These are phyloP conservation scores for Scleropages formosus DNA, from an alignment of 2,797 vertebrate genomes.

Conservation along the genomic window DNA sequence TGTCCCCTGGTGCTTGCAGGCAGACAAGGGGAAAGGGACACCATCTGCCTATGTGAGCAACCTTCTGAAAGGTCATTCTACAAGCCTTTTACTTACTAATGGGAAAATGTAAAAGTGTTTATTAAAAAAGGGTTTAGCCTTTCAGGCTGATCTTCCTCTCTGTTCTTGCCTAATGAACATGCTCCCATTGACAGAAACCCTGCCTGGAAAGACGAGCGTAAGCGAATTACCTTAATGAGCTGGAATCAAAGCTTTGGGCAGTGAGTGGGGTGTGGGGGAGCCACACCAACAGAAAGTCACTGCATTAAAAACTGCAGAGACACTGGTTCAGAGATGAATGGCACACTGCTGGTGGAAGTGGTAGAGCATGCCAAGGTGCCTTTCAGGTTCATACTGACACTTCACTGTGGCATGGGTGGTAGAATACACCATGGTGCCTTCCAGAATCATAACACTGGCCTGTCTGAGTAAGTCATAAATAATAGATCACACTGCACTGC, in stretches of 20 bases:
- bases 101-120: no score
- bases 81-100: no score
- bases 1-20: no score
- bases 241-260: not conserved
- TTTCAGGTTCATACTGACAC: not conserved
- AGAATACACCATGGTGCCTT: not conserved
- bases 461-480: not conserved
- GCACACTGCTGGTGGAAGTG: not conserved
- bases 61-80: no score
- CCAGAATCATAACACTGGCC: not conserved
- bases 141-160: not conserved
- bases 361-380: not conserved
- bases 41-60: no score
- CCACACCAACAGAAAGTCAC: no score
- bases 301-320: no score
- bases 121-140: no score
- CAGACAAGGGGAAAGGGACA: no score
- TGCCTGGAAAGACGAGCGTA: not conserved
- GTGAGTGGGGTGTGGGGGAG: not conserved
- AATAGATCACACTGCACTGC: conserved; percentile 5
- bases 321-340: not conserved
- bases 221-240: conserved; percentile 4
- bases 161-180: not conserved
- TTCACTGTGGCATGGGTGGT: not conserved
- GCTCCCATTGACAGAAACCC: not conserved